These are phyloP conservation scores for Zapornia atra DNA, from an alignment of 2,113 vertebrate genomes.

Conservation along the genomic window DNA sequence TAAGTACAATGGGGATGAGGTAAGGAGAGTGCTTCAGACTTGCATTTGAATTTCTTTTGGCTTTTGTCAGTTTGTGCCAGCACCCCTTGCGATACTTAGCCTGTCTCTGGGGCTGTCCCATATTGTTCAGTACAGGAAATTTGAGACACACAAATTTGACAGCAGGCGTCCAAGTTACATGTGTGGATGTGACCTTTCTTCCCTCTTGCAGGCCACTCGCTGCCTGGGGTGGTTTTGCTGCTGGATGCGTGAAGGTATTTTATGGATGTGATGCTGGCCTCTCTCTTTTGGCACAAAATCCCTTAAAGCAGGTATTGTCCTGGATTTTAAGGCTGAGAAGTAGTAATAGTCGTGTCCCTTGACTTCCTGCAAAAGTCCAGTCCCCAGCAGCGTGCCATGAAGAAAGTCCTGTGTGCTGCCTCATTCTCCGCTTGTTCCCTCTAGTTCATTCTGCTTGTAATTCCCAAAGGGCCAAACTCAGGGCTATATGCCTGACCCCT, in stretches of 20 bases:
- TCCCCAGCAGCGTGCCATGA: background rate
- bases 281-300: background rate
- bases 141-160: background rate
- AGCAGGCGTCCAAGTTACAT: background rate
- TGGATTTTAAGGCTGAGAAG: background rate
- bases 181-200: background rate
- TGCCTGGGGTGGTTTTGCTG: rapidly evolving
- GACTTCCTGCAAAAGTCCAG: background rate
- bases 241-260: background rate
- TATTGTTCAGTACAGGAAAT: conserved; percentile 30
- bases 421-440: background rate
- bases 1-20: conserved; percentile 66
- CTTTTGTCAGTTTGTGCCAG: conserved; percentile 2
- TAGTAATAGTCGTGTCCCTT: background rate
- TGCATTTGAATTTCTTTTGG: conserved; percentile 62
- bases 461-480: background rate
- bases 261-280: background rate
- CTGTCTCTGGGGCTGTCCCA: background rate
- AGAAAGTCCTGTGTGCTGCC: background rate
- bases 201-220: background rate
- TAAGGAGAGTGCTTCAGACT: conserved; percentile 24
- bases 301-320: background rate
- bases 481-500: background rate
- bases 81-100: background rate
- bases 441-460: background rate